Evolutionary conservation across 2,888 invertebrate species (phyloP).

Genomic region (Pharmacophagus antenor): DNA sequence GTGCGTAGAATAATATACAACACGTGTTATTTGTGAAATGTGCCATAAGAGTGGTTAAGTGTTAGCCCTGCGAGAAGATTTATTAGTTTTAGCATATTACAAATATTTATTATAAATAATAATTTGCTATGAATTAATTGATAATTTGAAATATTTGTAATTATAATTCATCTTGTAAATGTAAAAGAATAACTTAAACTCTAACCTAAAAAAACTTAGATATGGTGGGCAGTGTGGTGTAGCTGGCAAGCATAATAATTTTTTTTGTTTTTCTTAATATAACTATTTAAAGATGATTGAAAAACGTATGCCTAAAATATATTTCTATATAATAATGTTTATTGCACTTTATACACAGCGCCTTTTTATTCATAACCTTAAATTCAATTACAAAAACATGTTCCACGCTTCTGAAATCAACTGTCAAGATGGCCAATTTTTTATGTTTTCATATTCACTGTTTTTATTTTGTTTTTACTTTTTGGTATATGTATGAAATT

Average conservation of each 20-base stretch:
- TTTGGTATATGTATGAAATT: neutral
- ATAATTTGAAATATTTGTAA: neutral
- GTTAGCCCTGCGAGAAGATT: slow-evolving; percentile 18
- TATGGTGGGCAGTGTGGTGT: neutral
- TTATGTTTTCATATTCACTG: neutral
- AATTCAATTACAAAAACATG: neutral
- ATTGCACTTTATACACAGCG: neutral
- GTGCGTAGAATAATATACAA: slow-evolving; percentile 32
- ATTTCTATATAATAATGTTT: neutral
- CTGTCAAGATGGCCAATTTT: neutral
- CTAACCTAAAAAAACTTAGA: slow-evolving; percentile 18
- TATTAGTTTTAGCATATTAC: slow-evolving; percentile 2
- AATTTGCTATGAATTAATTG: neutral
- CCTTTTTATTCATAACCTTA: neutral
- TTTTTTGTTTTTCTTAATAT: neutral
- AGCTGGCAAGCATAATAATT: neutral
- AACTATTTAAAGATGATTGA: neutral
- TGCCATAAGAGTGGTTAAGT: slow-evolving; percentile 29
- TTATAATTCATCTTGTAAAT: neutral
- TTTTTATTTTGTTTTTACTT: neutral
- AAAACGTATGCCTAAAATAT: neutral
- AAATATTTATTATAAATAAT: neutral
- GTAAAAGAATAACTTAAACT: neutral
- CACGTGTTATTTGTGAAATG: slow-evolving; percentile 54
- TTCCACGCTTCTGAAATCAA: neutral